Percentiles rank a stretch among this genome's conserved stretches.
Evolutionary conservation across 2,888 invertebrate species (phyloP).

Genomic region (Trypoxylon attenuatum): DNA sequence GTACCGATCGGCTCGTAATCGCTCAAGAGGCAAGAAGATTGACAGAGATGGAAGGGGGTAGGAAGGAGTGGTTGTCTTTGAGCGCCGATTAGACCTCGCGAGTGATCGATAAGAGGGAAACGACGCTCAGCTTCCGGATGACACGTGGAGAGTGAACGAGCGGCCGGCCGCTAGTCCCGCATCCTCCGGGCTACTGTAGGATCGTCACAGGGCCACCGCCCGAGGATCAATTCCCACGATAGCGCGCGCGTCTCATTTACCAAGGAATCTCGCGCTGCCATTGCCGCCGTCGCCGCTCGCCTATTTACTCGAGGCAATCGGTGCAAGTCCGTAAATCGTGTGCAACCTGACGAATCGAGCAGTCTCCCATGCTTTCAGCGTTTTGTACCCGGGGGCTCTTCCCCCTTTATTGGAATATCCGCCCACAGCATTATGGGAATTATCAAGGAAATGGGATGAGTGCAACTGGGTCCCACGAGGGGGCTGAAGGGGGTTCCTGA

Average conservation of each 20-base stretch:
- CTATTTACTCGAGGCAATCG: conserved; percentile 42
- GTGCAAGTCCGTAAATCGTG: conserved; percentile 56
- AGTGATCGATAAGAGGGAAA: background rate
- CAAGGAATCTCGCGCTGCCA: too few relatives aligned
- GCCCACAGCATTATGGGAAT: conserved; percentile 74
- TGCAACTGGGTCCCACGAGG: conserved; percentile 57
- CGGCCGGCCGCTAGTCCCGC: too few relatives aligned
- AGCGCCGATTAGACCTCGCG: background rate
- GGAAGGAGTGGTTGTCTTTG: too few relatives aligned
- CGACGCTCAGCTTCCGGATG: background rate
- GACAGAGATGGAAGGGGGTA: too few relatives aligned
- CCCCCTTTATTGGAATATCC: conserved; percentile 75
- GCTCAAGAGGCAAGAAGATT: too few relatives aligned
- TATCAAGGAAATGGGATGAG: conserved; percentile 73
- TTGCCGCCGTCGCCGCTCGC: conserved; percentile 12
- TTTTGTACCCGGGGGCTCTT: conserved; percentile 66
- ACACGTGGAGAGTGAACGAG: background rate
- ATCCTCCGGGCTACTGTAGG: background rate
- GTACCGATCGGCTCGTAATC: conserved; percentile 7
- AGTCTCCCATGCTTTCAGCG: conserved; percentile 63
- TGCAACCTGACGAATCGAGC: conserved; percentile 63
- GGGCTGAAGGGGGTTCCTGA: conserved; percentile 38
- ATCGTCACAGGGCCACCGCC: too few relatives aligned
- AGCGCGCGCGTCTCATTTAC: conserved; percentile 11
- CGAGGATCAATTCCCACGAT: conserved; percentile 5